phyloP scores from a whole-genome alignment of 2,797 vertebrate genomes.

The Peromyscus eremicus region DNA sequence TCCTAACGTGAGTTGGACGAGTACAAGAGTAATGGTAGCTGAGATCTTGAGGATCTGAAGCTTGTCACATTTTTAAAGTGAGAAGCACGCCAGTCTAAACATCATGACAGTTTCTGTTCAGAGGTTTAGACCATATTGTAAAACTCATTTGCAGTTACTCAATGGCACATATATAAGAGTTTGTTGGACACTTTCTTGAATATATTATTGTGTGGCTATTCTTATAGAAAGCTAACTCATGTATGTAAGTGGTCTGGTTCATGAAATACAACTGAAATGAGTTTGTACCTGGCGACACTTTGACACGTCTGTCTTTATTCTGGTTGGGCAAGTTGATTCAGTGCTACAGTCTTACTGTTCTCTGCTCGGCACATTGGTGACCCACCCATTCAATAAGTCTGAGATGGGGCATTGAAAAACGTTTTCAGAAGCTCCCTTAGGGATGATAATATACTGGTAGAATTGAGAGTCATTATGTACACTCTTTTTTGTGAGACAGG shows the following conservation, averaged over 20 bases:
- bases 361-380: fast-evolving
- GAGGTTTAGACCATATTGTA: slow-evolving; percentile 45
- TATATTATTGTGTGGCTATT: slow-evolving; percentile 36
- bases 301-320: background rate
- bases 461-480: slow-evolving; percentile 22
- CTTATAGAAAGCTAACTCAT: slow-evolving; percentile 13
- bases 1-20: background rate
- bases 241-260: background rate
- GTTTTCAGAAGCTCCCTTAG: background rate
- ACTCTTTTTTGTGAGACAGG: background rate
- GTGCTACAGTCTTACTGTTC: background rate
- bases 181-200: slow-evolving; percentile 19
- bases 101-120: slow-evolving; percentile 58
- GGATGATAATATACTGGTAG: background rate
- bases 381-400: background rate
- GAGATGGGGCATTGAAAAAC: background rate
- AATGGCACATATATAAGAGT: background rate
- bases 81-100: slow-evolving; percentile 57
- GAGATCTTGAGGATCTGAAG: slow-evolving; percentile 32
- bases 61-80: slow-evolving; percentile 59
- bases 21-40: background rate
- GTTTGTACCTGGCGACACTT: background rate
- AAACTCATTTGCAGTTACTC: slow-evolving; percentile 57
- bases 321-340: background rate
- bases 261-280: background rate